Evolutionary conservation across 2,797 vertebrate genomes (phyloP).

Genomic region (Clarias platycephalus): DNA sequence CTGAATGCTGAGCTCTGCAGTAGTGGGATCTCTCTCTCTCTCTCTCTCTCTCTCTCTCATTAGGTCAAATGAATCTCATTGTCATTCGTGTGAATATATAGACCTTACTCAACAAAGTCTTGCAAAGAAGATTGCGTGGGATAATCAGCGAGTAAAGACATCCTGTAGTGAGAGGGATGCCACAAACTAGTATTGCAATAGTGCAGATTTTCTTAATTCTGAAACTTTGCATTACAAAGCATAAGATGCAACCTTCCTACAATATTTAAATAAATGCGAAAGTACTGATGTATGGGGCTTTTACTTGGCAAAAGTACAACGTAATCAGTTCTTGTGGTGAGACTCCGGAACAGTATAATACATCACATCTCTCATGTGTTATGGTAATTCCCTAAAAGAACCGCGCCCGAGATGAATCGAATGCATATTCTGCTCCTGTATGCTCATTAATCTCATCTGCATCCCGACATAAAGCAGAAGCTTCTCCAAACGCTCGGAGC

Average conservation of each 20-base stretch:
- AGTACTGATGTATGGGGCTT: slow-evolving; percentile 6
- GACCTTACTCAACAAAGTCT: slow-evolving; percentile 14
- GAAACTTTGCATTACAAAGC: neutral
- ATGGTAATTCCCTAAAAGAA: slow-evolving; percentile 18
- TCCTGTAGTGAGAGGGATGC: neutral
- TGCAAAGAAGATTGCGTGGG: slow-evolving; percentile 14
- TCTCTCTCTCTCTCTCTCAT: neutral
- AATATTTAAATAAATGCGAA: neutral
- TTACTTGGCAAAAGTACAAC: slow-evolving; percentile 8
- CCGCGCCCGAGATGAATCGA: neutral
- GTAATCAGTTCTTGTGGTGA: slow-evolving; percentile 3
- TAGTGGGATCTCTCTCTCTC: neutral
- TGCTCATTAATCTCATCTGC: slow-evolving; percentile 22
- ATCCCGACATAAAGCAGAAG: neutral
- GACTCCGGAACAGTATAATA: neutral
- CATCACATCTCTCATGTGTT: slow-evolving; percentile 6
- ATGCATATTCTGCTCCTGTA: neutral
- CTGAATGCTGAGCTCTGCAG: neutral
- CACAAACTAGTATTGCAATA: neutral
- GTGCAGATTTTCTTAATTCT: neutral
- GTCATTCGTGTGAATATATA: slow-evolving; percentile 36
- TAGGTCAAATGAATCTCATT: neutral
- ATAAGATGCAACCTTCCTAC: neutral
- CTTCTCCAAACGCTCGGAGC: neutral
- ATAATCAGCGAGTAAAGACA: slow-evolving; percentile 43